Evolutionary conservation across 1,140 invertebrate species (phyloP).

Genomic region (Lepeophtheirus salmonis): DNA sequence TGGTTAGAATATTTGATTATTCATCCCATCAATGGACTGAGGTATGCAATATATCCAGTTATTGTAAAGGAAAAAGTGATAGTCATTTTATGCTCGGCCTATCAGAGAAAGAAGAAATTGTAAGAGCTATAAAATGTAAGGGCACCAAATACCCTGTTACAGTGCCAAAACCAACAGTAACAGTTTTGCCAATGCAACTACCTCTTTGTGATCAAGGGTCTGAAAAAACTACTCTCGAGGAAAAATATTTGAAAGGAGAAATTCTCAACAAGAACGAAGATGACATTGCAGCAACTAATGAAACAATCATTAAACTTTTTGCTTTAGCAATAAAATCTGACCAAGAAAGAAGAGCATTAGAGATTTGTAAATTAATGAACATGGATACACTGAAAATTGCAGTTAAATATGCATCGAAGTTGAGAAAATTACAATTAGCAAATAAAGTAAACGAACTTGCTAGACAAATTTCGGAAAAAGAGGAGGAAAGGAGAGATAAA

Average conservation of each 20-base stretch:
- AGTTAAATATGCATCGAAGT: slow-evolving; percentile 60
- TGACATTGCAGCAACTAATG: slow-evolving; percentile 41
- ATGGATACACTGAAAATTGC: slow-evolving; percentile 55
- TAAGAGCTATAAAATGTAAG: slow-evolving; percentile 65
- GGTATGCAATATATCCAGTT: slow-evolving; percentile 45
- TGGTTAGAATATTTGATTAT: slow-evolving; percentile 41
- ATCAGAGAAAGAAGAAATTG: slow-evolving; percentile 49
- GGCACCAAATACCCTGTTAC: slow-evolving; percentile 66
- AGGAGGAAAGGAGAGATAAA: slow-evolving; percentile 18
- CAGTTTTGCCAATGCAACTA: slow-evolving; percentile 39
- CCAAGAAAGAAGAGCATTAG: slow-evolving; percentile 60
- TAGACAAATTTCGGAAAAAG: slow-evolving; percentile 25
- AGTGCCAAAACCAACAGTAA: slow-evolving; percentile 56
- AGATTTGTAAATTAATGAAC: slow-evolving; percentile 63
- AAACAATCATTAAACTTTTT: slow-evolving; percentile 71
- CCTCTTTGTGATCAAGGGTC: slow-evolving; percentile 59
- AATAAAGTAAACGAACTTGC: slow-evolving; percentile 32
- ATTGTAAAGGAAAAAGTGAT: slow-evolving; percentile 50
- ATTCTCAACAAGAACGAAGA: slow-evolving; percentile 26
- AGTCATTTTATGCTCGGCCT: slow-evolving; percentile 59
- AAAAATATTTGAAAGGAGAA: slow-evolving; percentile 28
- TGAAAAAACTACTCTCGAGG: slow-evolving; percentile 63
- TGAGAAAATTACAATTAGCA: slow-evolving; percentile 50
- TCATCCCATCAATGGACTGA: slow-evolving; percentile 60
- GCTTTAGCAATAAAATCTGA: slow-evolving; percentile 53